phyloP scores from a whole-genome alignment of 53 echinoderm and acorn worm species.

The Mesocentrotus franciscanus region DNA sequence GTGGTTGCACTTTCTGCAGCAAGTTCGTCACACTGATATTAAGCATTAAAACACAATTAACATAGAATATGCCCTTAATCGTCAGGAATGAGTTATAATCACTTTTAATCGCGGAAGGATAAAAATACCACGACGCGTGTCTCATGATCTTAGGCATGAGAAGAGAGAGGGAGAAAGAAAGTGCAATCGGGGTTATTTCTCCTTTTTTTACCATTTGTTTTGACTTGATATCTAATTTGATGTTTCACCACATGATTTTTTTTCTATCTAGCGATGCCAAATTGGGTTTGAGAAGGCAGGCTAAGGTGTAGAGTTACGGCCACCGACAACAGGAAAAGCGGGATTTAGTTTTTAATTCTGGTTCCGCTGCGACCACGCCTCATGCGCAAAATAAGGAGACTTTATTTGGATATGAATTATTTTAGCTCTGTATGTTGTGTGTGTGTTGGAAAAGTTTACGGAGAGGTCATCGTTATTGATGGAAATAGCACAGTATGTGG shows the following conservation, averaged over 20 bases:
- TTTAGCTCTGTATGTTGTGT: constrained; percentile 5
- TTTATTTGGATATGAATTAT: constrained; percentile 41
- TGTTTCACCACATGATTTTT: constrained; percentile 50
- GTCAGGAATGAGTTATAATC: constrained; percentile 53
- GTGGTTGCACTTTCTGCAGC: constrained; percentile 27
- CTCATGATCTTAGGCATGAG: not conserved
- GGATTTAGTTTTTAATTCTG: constrained; percentile 69
- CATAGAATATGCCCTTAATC: constrained; percentile 52
- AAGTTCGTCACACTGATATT: constrained; percentile 37
- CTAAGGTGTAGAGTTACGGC: constrained; percentile 67
- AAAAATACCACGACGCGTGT: constrained; percentile 60
- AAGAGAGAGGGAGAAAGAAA: constrained; percentile 24
- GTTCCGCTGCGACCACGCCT: constrained; percentile 70
- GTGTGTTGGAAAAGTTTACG: constrained; percentile 34
- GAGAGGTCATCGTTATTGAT: constrained; percentile 21
- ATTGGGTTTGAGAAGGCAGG: constrained; percentile 39
- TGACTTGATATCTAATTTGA: constrained; percentile 56
- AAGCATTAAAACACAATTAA: constrained; percentile 55
- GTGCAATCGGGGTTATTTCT: constrained; percentile 43
- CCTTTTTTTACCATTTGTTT: not conserved
- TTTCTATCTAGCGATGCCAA: constrained; percentile 21
- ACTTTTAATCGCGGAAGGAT: constrained; percentile 67
- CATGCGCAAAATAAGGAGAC: constrained; percentile 53
- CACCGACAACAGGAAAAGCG: constrained; percentile 63
- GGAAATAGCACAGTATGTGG: not conserved